Conservation (phyloP, 2,888 invertebrate genomes). For the Eulithis testata region DNA sequence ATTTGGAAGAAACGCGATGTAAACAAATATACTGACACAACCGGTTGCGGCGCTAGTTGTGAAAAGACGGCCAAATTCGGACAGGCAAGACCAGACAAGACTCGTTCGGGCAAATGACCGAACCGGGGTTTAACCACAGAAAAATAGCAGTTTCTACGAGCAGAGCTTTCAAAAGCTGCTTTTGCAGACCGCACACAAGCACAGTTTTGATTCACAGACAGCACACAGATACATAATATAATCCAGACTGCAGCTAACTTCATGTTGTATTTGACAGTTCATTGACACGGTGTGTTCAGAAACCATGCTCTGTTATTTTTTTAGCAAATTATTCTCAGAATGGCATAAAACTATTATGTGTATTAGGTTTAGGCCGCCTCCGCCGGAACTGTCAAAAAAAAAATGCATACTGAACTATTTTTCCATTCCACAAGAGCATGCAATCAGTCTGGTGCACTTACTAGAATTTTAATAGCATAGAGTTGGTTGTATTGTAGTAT, state of each 20-base stretch:
- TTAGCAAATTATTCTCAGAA: too few relatives aligned
- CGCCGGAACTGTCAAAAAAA: too few relatives aligned
- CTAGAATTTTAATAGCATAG: too few relatives aligned
- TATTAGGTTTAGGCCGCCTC: too few relatives aligned
- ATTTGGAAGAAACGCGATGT: conserved; percentile 51
- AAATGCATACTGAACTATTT: too few relatives aligned
- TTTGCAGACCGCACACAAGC: conserved; percentile 38
- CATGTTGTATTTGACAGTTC: conserved; percentile 77
- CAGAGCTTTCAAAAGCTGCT: conserved; percentile 54
- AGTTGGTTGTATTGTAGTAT: conserved; percentile 1
- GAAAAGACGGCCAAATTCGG: conserved; percentile 51
- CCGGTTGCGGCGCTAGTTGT: conserved; percentile 48
- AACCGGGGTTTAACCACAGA: conserved; percentile 36
- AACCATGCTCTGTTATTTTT: conserved; percentile 30
- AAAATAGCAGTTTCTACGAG: conserved; percentile 17
- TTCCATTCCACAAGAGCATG: too few relatives aligned
- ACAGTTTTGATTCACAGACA: conserved; percentile 58
- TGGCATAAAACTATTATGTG: too few relatives aligned
- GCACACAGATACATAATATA: conserved; percentile 57
- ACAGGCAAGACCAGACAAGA: neutral
- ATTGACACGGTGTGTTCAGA: conserved; percentile 66
- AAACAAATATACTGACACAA: conserved; percentile 51
- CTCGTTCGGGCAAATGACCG: conserved; percentile 36
- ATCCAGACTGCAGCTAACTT: conserved; percentile 75
- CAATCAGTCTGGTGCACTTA: too few relatives aligned